Evolutionary conservation across 37 sponge, comb jelly and placozoan species (phyloP).

Genomic region (Cliona cf. orientalis): DNA sequence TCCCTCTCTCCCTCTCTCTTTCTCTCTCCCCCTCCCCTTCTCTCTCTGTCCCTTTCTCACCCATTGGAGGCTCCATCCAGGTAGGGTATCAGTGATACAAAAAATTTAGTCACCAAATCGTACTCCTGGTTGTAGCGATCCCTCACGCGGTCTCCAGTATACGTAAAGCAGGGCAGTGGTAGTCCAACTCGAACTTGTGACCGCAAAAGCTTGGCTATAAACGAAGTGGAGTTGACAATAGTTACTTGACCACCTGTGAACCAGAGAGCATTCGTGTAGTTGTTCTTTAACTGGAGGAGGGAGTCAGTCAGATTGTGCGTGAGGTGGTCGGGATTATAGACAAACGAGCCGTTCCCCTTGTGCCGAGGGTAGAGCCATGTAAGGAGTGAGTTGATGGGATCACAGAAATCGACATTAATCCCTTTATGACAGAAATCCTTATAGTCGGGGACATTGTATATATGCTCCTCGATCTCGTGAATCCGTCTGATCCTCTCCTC

Average conservation of each 20-base stretch:
- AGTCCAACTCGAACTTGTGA: slow-evolving; percentile 58
- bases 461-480: slow-evolving; percentile 57
- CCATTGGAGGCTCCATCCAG: slow-evolving; percentile 34
- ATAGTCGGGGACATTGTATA: slow-evolving; percentile 29
- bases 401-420: slow-evolving; percentile 13
- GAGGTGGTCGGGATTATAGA: slow-evolving; percentile 10
- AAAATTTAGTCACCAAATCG: slow-evolving; percentile 24
- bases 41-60: no score
- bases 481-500: slow-evolving; percentile 31
- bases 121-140: slow-evolving; percentile 37
- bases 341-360: not conserved
- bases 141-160: not conserved
- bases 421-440: slow-evolving; percentile 43
- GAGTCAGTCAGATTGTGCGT: not conserved
- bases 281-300: not conserved
- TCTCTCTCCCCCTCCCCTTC: no score
- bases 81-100: slow-evolving; percentile 36
- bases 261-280: slow-evolving; percentile 25
- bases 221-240: not conserved
- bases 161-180: slow-evolving; percentile 44
- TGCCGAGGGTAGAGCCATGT: slow-evolving; percentile 64
- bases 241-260: slow-evolving; percentile 42
- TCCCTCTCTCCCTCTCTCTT: no score
- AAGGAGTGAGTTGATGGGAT: slow-evolving; percentile 65
- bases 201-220: slow-evolving; percentile 33